phyloP scores from a whole-genome alignment of 37 sponge, comb jelly and placozoan genomes.

The Tethya wilhelma region DNA sequence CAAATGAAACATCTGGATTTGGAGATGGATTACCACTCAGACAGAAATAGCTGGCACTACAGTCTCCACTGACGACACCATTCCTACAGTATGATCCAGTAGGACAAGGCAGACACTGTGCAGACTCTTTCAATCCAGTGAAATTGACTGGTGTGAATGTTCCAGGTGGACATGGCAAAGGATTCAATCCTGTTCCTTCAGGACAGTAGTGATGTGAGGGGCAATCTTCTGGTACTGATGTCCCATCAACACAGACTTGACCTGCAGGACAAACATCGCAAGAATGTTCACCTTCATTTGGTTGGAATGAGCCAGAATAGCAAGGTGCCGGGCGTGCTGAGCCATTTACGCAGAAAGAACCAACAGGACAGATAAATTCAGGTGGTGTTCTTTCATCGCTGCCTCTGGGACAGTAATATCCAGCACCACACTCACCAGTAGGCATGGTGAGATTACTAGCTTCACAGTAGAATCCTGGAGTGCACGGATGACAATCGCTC shows the following conservation, averaged over 20 bases:
- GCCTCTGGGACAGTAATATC: not conserved
- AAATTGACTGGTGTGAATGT: not conserved
- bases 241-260: not conserved
- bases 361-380: not conserved
- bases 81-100: not conserved
- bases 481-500: not conserved
- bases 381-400: not conserved
- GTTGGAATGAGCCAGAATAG: not conserved
- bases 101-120: constrained; percentile 5
- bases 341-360: not conserved
- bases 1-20: not conserved
- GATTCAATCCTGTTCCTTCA: not conserved
- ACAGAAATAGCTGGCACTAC: not conserved
- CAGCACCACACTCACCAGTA: not conserved
- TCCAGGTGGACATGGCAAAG: constrained; percentile 1
- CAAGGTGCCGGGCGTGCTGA: not conserved
- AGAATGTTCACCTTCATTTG: not conserved
- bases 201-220: not conserved
- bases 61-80: not conserved
- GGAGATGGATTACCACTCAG: not conserved
- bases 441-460: not conserved
- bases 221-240: not conserved
- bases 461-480: not conserved
- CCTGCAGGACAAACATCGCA: not conserved
- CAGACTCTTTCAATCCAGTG: not conserved